phyloP scores from a whole-genome alignment of 2,113 vertebrate genomes.

The Hippocampus zosterae region DNA sequence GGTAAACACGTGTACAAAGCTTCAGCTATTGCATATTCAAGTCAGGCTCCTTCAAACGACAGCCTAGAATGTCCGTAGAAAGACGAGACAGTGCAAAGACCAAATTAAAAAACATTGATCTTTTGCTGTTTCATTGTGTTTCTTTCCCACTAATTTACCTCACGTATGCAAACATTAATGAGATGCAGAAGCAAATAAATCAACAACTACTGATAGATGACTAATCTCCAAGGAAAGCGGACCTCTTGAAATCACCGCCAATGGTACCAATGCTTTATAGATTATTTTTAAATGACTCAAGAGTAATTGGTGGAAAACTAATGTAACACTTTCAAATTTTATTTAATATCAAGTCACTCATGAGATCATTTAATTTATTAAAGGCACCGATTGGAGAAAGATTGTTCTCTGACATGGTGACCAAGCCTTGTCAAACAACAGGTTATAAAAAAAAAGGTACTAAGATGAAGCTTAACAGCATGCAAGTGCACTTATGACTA shows the following conservation, averaged over 20 bases:
- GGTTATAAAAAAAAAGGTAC: too few relatives aligned
- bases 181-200: constrained; percentile 53
- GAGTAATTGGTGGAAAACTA: constrained; percentile 6
- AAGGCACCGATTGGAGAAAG: neutral
- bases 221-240: constrained; percentile 23
- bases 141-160: constrained; percentile 14
- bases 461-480: too few relatives aligned
- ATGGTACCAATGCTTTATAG: constrained; percentile 51
- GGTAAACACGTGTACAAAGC: constrained; percentile 62
- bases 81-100: constrained; percentile 18
- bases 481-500: too few relatives aligned
- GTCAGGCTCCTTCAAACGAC: constrained; percentile 48
- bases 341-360: neutral
- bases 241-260: constrained; percentile 42
- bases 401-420: neutral
- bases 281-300: constrained; percentile 48
- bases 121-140: constrained; percentile 28
- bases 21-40: constrained; percentile 47
- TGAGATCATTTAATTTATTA: neutral
- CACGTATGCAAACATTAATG: constrained; percentile 44
- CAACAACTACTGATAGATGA: constrained; percentile 28
- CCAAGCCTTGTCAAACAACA: too few relatives aligned
- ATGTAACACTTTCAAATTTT: neutral
- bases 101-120: constrained; percentile 38
- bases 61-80: constrained; percentile 42